These are phyloP conservation scores for Odontothrips loti DNA, from an alignment of 2,888 invertebrate species.

Conservation along the genomic window DNA sequence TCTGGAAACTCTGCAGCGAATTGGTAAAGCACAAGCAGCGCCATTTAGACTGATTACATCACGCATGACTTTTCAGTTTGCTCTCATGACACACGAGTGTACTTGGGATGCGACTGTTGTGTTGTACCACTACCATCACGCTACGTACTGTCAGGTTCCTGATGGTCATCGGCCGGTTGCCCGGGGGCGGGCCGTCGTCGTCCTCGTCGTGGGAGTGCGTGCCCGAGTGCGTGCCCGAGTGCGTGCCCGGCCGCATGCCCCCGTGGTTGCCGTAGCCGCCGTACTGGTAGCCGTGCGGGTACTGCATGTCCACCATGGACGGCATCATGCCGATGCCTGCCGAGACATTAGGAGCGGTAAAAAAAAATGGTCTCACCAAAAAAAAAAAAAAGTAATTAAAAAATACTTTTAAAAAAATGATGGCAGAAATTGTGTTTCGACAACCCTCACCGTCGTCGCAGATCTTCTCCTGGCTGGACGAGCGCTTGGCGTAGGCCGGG, in stretches of 20 bases:
- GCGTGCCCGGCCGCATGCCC: background rate
- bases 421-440: too few relatives aligned
- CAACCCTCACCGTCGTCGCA: conserved; percentile 58
- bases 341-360: too few relatives aligned
- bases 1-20: too few relatives aligned
- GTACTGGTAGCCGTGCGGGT: conserved; percentile 17
- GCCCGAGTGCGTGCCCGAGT: conserved; percentile 2
- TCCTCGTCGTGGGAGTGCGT: conserved; percentile 53
- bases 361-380: too few relatives aligned
- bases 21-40: too few relatives aligned
- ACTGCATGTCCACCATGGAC: conserved; percentile 19
- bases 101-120: background rate
- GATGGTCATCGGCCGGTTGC: conserved; percentile 80
- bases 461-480: conserved; percentile 63
- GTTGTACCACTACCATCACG: background rate
- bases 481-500: conserved; percentile 60
- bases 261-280: background rate
- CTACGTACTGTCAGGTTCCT: conserved; percentile 62
- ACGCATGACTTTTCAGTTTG: background rate
- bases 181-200: conserved; percentile 71
- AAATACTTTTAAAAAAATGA: too few relatives aligned
- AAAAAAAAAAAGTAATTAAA: too few relatives aligned
- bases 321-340: conserved; percentile 9
- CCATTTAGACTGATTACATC: background rate
- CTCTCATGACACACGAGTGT: background rate